Base-by-base conservation (phyloP, 2,888 invertebrate species). In the Nomada ferruginata region DNA sequence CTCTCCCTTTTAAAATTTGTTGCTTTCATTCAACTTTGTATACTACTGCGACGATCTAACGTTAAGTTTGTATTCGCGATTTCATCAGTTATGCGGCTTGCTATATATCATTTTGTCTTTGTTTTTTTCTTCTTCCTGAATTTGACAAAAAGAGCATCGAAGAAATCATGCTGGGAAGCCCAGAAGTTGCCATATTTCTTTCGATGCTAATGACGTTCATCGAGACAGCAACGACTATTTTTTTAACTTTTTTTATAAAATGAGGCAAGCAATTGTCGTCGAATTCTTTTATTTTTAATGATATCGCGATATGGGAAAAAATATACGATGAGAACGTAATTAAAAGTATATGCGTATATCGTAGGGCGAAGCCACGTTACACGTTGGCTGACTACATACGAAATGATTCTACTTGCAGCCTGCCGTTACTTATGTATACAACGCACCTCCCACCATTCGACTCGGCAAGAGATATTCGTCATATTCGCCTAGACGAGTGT, bases 11-110 rank as follows among this genome's bases (percentile, higher is more conserved):
- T 23, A 47, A 10, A 23, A 26, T 15, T 57, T 15, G 26, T 57
- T 47, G 44, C 44, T 59, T 29, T 52, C 59, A 52, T 65, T 82
- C 68, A 69, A 76, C 70, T 75, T 69, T 55, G 36, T 36, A 83
- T 75, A 81, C 83, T 87, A 86, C 77, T 79, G 85, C 87, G 85
- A 71, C 63, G 84, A 89, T 85, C 83, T 78, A 82, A 84, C 71
- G 66, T 80, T 76, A 47, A 82, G 68, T 86, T 84, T 83, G 85
- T 82, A 76, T 83, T 88, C 83, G 84, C 68, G 82, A 85, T 80
- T 89, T 72, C 23, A 87, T 90, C 88, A 90, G 85, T 91, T 90
- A 88, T 84, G 85, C 85, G 83, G 76, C 80, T 86, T 84, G 80
- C 82, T 63, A 77, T 78, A 7, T 36, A 36, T 36, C 36, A 36